Evolutionary conservation across 2,888 invertebrate genomes (phyloP).

Genomic region (Sclerodermus sp.): DNA sequence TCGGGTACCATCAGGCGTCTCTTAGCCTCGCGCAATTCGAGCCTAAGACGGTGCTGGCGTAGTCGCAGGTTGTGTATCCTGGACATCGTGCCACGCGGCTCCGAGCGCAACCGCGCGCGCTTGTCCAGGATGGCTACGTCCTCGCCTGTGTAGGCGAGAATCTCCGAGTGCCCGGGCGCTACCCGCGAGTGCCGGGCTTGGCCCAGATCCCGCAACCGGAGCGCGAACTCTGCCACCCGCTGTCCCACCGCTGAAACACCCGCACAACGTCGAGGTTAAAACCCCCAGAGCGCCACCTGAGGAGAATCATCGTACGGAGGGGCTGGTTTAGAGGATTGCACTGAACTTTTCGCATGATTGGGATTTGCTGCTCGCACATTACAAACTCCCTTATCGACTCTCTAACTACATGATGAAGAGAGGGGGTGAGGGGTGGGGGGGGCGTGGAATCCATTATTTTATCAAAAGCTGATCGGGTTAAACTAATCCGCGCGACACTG

Average conservation of each 20-base stretch:
- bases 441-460: too few relatives aligned
- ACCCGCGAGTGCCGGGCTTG: slow-evolving; percentile 22
- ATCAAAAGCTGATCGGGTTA: too few relatives aligned
- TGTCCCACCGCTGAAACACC: slow-evolving; percentile 57
- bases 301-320: slow-evolving; percentile 48
- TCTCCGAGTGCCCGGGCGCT: slow-evolving; percentile 39
- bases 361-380: too few relatives aligned
- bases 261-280: slow-evolving; percentile 58
- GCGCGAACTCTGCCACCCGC: slow-evolving; percentile 49
- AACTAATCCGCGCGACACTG: too few relatives aligned
- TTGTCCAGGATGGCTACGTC: slow-evolving; percentile 60
- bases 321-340: slow-evolving; percentile 34
- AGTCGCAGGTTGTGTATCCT: slow-evolving; percentile 55
- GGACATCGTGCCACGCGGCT: slow-evolving; percentile 57
- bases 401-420: too few relatives aligned
- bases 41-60: slow-evolving; percentile 59
- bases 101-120: slow-evolving; percentile 53
- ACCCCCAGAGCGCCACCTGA: slow-evolving; percentile 57
- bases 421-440: too few relatives aligned
- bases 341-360: too few relatives aligned
- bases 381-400: too few relatives aligned
- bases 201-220: slow-evolving; percentile 36
- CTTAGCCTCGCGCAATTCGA: slow-evolving; percentile 61
- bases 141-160: slow-evolving; percentile 59
- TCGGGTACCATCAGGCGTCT: slow-evolving; percentile 60